Conservation (phyloP, 2,888 invertebrate species). For the Selenia dentaria region DNA sequence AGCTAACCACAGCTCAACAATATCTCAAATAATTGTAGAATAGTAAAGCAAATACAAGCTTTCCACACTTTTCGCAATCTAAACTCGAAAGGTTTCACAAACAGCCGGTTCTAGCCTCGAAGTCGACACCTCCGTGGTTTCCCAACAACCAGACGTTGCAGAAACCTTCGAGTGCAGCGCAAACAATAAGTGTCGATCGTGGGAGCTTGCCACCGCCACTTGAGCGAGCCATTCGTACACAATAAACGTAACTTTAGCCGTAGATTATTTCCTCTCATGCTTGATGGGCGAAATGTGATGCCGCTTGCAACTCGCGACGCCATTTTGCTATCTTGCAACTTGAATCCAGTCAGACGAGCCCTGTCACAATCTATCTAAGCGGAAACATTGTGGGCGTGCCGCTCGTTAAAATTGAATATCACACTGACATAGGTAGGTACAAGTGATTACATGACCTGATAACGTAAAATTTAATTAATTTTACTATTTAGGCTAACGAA, state of each 20-base stretch:
- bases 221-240: conserved; percentile 52
- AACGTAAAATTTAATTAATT: conserved; percentile 8
- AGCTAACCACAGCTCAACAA: conserved; percentile 35
- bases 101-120: conserved; percentile 71
- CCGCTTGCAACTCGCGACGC: conserved; percentile 38
- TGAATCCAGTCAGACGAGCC: conserved; percentile 22
- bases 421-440: conserved; percentile 13
- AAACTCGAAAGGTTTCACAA: conserved; percentile 74
- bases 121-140: conserved; percentile 64
- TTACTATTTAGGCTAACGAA: not conserved
- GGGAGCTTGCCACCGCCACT: conserved; percentile 63
- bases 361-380: conserved; percentile 20
- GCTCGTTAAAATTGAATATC: conserved; percentile 24
- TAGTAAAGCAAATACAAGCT: conserved; percentile 59
- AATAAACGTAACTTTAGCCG: conserved; percentile 56
- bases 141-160: conserved; percentile 75
- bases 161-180: conserved; percentile 75
- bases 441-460: conserved; percentile 5
- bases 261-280: conserved; percentile 64
- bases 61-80: conserved; percentile 77
- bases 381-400: conserved; percentile 29
- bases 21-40: conserved; percentile 49
- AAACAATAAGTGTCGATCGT: conserved; percentile 76
- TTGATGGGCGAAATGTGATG: conserved; percentile 64
- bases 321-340: conserved; percentile 43